Conservation (phyloP, 2,113 vertebrate species). For the Ciconia maguari region DNA sequence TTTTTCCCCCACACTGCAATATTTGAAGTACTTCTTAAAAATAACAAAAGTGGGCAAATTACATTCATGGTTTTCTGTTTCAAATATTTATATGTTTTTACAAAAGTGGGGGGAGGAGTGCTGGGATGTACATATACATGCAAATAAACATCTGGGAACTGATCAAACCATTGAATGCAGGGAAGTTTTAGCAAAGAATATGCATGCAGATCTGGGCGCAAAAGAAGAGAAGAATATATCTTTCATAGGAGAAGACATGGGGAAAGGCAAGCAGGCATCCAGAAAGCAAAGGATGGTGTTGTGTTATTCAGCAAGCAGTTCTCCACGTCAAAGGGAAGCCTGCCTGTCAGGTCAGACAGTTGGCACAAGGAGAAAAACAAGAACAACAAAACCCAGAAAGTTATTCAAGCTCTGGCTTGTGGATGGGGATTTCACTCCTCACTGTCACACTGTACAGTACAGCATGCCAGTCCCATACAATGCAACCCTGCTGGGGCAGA, state of each 20-base stretch:
- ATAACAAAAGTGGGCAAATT: conserved; percentile 41
- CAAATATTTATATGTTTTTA: conserved; percentile 55
- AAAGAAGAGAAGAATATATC: background rate
- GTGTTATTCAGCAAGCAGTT: background rate
- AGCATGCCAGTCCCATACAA: background rate
- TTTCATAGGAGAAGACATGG: background rate
- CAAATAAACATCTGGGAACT: conserved; percentile 62
- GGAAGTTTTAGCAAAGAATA: conserved; percentile 14
- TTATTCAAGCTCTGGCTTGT: background rate
- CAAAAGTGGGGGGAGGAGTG: background rate
- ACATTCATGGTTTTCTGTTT: conserved; percentile 35
- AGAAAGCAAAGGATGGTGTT: background rate
- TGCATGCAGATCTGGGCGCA: background rate
- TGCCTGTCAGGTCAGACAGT: background rate
- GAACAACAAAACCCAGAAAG: background rate
- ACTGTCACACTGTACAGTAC: background rate
- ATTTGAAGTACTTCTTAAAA: conserved; percentile 20
- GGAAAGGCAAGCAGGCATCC: background rate
- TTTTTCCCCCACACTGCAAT: background rate
- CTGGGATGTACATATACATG: conserved; percentile 1
- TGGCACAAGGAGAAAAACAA: background rate
- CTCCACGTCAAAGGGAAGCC: background rate
- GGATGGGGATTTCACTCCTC: background rate
- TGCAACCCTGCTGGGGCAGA: background rate
- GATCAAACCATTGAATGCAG: background rate